phyloP scores from a whole-genome alignment of 2,797 vertebrate genomes.

The Eremophila alpestris region DNA sequence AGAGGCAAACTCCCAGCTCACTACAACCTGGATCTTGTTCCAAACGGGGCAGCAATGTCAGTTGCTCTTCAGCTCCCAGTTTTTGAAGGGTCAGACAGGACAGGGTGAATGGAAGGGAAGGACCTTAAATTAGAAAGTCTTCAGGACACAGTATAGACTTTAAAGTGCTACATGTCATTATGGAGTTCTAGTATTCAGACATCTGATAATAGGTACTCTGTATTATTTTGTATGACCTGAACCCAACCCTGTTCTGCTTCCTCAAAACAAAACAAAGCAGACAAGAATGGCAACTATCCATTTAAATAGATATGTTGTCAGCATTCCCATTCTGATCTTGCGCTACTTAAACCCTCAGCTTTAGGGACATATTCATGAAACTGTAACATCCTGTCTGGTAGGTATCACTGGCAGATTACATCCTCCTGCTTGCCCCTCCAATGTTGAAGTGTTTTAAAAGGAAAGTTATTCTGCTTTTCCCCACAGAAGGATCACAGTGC shows the following conservation, averaged over 20 bases:
- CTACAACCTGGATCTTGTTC: not conserved
- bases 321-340: not conserved
- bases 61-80: not conserved
- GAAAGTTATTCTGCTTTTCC: not conserved
- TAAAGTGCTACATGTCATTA: not conserved
- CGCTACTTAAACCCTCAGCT: not conserved
- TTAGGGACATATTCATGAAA: not conserved
- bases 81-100: not conserved
- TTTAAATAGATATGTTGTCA: not conserved
- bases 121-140: not conserved
- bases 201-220: not conserved
- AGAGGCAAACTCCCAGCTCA: not conserved
- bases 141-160: not conserved
- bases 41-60: rapidly evolving
- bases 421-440: not conserved
- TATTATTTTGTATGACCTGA: not conserved
- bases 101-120: not conserved
- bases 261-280: not conserved
- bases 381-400: not conserved
- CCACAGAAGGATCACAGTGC: not conserved
- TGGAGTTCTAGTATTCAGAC: not conserved
- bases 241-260: not conserved
- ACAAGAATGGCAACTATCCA: not conserved
- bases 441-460: not conserved
- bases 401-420: not conserved